Base-by-base conservation (phyloP, 2,888 invertebrate species). In the Leptogaster cylindrica region DNA sequence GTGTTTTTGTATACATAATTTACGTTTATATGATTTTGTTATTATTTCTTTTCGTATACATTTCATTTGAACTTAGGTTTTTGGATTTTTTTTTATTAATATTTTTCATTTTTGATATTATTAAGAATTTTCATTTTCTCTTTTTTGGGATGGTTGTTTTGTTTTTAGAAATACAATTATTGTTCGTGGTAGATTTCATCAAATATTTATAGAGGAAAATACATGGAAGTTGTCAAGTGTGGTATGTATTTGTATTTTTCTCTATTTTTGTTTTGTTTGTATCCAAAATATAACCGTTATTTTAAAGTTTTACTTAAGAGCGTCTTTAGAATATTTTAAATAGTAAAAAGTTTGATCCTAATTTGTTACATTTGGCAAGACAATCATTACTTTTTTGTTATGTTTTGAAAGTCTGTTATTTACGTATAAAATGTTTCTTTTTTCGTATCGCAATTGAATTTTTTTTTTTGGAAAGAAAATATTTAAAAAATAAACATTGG, bases 61-160 rank as follows among this genome's bases (percentile, higher is more conserved):
- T 78, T 79, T 77, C 76, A 80, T 81, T 81, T 81, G 80, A 81
- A 81, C 81, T 80, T 76, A 80, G 77, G 79, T 79, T 80, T 72
- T 70, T 68, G 68, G 68, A 69, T 71, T 68, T 72, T 67, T 67
- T 55, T 50, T 61, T 63, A 16, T 65, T 69, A 25, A 66, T 69
- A 33, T 52, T 52, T 44, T 44, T 8, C n/a, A 14, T 16, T 39
- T 41, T 2, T 16, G 16, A 36, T 10, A 7, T 6, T 36, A 4
- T 6, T 41, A 3, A 18, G 12, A 70, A 71, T 69, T 70, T 70
- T 58, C 65, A 68, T 65, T 67, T 65, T 71, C 71, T 63, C 68
- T 67, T 68, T 52, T 36, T 68, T 66, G n/a, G n/a, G n/a, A n/a
- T n/a, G n/a, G n/a, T n/a, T n/a, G n/a, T n/a, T n/a, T n/a, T n/a